A percentile compares a stretch with the other conserved stretches of the same genome.
These are phyloP conservation scores for Xenotilapia longispinis DNA, from an alignment of 2,113 vertebrate genomes.

Conservation along the genomic window DNA sequence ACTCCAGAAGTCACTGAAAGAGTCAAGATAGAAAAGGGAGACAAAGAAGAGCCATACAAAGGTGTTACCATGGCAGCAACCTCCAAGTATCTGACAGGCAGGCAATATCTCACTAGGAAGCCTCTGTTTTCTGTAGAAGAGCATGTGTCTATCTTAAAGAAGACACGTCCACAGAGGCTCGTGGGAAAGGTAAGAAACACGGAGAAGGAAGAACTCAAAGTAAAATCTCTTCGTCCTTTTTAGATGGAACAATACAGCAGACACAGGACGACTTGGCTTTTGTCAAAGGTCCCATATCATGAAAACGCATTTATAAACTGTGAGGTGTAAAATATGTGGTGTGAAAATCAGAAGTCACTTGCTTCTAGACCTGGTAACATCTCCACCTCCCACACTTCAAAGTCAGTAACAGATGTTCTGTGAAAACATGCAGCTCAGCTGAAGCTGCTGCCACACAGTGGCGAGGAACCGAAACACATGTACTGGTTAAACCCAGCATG, in stretches of 20 bases:
- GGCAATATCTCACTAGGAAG: conserved; percentile 28
- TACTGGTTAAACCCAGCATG: neutral
- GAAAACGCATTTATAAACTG: neutral
- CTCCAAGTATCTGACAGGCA: conserved; percentile 39
- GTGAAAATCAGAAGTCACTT: neutral
- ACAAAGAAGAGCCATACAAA: neutral
- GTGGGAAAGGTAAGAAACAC: conserved; percentile 37
- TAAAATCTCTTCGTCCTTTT: neutral
- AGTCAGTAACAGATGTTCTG: neutral
- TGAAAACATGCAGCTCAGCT: neutral
- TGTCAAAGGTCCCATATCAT: neutral
- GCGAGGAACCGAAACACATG: neutral
- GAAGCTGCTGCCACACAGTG: neutral
- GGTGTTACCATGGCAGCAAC: conserved; percentile 47
- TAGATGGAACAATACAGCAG: neutral
- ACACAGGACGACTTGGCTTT: neutral
- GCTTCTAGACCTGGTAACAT: neutral
- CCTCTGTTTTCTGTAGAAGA: neutral
- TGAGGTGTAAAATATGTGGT: neutral
- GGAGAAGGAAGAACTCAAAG: neutral
- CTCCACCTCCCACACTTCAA: neutral
- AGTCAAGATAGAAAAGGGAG: neutral
- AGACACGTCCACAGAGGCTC: neutral
- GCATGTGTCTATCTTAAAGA: conserved; percentile 59
- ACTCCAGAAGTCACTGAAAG: neutral